phyloP scores from a whole-genome alignment of 2,797 vertebrate species.

The Lagorchestes hirsutus region DNA sequence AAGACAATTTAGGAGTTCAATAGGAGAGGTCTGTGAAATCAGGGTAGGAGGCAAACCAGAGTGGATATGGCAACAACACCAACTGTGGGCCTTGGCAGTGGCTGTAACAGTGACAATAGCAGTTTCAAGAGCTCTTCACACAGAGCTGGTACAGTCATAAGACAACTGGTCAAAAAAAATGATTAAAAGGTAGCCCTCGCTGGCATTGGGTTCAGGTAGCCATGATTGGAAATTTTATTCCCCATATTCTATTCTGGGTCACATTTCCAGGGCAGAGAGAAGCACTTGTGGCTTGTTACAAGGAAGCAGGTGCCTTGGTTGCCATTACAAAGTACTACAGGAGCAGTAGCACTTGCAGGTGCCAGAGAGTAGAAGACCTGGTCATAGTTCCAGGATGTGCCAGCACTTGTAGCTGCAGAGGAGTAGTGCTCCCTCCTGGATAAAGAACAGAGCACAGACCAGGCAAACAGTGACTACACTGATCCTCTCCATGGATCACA shows the following conservation, averaged over 20 bases:
- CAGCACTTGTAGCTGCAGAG: background rate
- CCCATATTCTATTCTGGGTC: background rate
- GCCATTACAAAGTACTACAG: background rate
- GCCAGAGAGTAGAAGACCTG: background rate
- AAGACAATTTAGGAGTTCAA: background rate
- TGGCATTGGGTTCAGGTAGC: background rate
- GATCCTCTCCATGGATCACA: background rate
- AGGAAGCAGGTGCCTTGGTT: background rate
- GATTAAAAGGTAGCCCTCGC: background rate
- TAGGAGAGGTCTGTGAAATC: background rate
- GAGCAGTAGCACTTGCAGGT: background rate
- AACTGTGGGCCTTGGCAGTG: background rate
- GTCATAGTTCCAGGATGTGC: background rate
- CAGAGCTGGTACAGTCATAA: background rate
- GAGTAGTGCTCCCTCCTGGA: no score
- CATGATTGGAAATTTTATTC: background rate
- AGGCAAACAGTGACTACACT: no score
- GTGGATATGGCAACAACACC: background rate
- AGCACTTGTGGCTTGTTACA: background rate
- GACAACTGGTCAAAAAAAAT: background rate
- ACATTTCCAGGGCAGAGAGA: background rate
- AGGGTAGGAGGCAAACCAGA: background rate
- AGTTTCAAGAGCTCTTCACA: background rate
- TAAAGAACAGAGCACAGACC: background rate
- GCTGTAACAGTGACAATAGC: background rate